Evolutionary conservation across 2,888 invertebrate species (phyloP), one percentile per base, ranked within the genome.

Genomic region (Xanthorhoe spadicearia): DNA sequence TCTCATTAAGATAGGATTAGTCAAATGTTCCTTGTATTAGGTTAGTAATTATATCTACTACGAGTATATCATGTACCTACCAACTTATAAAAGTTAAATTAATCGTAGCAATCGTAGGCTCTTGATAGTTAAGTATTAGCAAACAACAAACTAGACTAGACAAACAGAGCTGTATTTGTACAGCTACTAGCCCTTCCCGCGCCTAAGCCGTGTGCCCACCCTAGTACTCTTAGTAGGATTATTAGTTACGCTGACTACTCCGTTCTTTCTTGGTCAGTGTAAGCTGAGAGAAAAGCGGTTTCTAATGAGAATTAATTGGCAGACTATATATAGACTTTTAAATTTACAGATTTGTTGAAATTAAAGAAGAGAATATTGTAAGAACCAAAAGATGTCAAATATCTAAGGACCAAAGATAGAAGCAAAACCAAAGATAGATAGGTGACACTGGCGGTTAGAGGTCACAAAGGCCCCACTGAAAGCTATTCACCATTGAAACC

Each of bases 121-220:
- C 38, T 43, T 43, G 38, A 43, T 13, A 13, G 38, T 38, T 17
- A 43, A 5, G 18, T 55, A 19, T 28, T 60, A n/a, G 53, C 60
- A 53, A 46, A 58, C 50, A 52, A 13, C 28, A 17, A 9, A 56
- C 32, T 32, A 32, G 32, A 61, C 56, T 56, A 46, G 13, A 32
- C 56, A 62, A 51, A 62, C 56, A 62, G 18, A 28, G 7, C 23
- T 23, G 10, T n/a, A n/a, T n/a, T n/a, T n/a, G n/a, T 15, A 23
- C 51, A 56, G 51, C 51, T 52, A 56, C 43, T 17, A 23, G 23
- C 23, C 23, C 2, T 62, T 28, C 56, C 56, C 55, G 17, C 17
- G 23, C 19, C 54, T 61, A 61, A 61, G 61, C 49, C 50, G 61
- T 54, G 49, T 55, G 35, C 54, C 32, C 0, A 23, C 46, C 23